phyloP scores from a whole-genome alignment of 2,113 vertebrate genomes.

The Poeciliopsis turrubarensis region DNA sequence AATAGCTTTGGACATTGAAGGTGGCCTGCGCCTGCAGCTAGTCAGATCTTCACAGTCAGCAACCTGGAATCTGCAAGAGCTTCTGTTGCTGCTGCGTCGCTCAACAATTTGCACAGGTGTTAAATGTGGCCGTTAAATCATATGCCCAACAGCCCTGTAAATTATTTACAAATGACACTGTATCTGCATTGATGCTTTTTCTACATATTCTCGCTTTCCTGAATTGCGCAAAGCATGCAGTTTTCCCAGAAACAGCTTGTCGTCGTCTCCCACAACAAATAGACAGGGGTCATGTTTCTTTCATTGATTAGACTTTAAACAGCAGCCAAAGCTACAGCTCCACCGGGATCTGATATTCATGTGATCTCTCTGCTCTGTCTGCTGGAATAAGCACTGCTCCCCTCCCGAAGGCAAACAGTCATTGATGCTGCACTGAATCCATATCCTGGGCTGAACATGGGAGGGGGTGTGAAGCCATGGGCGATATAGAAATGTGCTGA shows the following conservation, averaged over 20 bases:
- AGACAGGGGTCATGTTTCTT: constrained; percentile 69
- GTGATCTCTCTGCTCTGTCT: constrained; percentile 64
- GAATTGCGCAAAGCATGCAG: constrained; percentile 32
- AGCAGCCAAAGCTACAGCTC: constrained; percentile 71
- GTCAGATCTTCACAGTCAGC: constrained; percentile 70
- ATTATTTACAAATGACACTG: constrained; percentile 42
- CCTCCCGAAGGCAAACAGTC: constrained; percentile 57
- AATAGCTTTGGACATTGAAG: constrained; percentile 78
- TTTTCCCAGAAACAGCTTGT: constrained; percentile 69
- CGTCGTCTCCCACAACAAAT: constrained; percentile 44
- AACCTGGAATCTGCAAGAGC: constrained; percentile 43
- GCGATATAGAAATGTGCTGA: constrained; percentile 42
- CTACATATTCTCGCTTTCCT: constrained; percentile 22
- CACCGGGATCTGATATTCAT: constrained; percentile 67
- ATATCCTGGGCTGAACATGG: constrained; percentile 47
- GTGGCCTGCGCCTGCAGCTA: constrained; percentile 70
- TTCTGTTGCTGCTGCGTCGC: constrained; percentile 31
- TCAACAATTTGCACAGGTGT: constrained; percentile 60
- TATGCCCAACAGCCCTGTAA: constrained; percentile 30
- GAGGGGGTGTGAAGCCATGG: constrained; percentile 17
- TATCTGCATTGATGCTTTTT: constrained; percentile 20
- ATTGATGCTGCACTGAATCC: constrained; percentile 59
- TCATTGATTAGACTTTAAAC: constrained; percentile 75
- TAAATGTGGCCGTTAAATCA: constrained; percentile 52
- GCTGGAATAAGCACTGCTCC: constrained; percentile 63